Percentiles rank a stretch among this genome's conserved stretches.
phyloP scores from a whole-genome alignment of 2,888 invertebrate species.

The Harmothoe impar region DNA sequence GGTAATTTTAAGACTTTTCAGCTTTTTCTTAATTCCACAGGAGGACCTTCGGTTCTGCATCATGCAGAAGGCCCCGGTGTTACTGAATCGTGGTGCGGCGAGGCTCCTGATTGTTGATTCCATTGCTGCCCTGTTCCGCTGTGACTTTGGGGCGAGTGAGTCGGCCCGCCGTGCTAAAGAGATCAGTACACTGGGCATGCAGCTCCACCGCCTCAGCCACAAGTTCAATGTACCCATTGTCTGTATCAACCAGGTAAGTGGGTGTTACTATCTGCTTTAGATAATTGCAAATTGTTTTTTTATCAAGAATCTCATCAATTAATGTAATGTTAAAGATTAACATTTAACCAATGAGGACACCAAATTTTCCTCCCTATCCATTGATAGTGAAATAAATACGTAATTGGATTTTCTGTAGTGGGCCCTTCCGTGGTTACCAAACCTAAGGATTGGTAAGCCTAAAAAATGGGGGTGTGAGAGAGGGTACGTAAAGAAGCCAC shows the following conservation, averaged over 20 bases:
- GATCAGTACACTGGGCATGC: constrained; percentile 84
- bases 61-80: constrained; percentile 85
- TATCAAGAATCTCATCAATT: background rate
- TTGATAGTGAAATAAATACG: too few relatives aligned
- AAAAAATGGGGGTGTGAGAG: too few relatives aligned
- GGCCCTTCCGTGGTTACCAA: too few relatives aligned
- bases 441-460: too few relatives aligned
- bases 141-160: constrained; percentile 85
- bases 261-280: background rate
- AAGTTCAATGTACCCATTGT: constrained; percentile 86
- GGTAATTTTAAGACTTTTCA: too few relatives aligned
- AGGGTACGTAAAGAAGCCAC: too few relatives aligned
- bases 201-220: constrained; percentile 86
- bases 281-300: background rate
- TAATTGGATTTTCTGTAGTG: too few relatives aligned
- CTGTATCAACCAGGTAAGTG: constrained; percentile 89
- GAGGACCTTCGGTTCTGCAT: constrained; percentile 81
- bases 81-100: constrained; percentile 85
- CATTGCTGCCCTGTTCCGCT: constrained; percentile 88
- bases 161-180: constrained; percentile 81
- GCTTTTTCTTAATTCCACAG: background rate
- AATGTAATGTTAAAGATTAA: too few relatives aligned
- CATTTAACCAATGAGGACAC: background rate
- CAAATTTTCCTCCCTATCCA: too few relatives aligned
- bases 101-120: constrained; percentile 89